Base-by-base conservation (phyloP, 2,113 vertebrate genomes). In the Lophotis ruficrista region DNA sequence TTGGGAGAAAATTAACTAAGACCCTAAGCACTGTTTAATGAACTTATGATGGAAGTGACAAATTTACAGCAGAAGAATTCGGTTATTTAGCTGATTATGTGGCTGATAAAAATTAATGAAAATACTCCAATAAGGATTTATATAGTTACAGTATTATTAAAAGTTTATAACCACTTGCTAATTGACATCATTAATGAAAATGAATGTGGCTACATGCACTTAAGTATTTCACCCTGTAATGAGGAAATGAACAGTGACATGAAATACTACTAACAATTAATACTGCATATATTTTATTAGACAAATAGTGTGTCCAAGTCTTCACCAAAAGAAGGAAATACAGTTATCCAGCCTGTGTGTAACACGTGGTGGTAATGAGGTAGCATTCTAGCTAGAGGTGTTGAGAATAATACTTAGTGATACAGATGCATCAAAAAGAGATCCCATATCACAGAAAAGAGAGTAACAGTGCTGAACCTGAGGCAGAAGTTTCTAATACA, bases 151-250 rank as follows among this genome's bases (percentile, higher is more conserved):
- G 72, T 90, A 68, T 83, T 96, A 92, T 81, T 92, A 68, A 64
- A 95, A 94, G 56, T 95, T 96, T 90, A 92, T 95, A 94, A 81
- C 18, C 7, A 20, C 77, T 92, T 73, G 17, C 14, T 93, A 94
- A 94, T 95, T 94, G 69, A 3, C 47, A 78, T 83, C n/a, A 90
- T 93, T 96, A 96, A 92, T 89, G 68, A 93, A 92, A 96, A 96
- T 83, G 64, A 87, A 89, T 93, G 27, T 75, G 38, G 43, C 11
- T 89, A 47, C n/a, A 53, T 21, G 19, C 14, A 45, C 21, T 81
- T 71, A 66, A 92, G 56, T 58, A 16, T 92, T 95, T 92, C 53
- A 81, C 17, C 21, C 38, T 2, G 13, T 77, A 92, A 86, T 71
- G 68, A 89, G 56, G 76, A 96, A 96, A 95, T 78, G 85, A 94